Conservation (phyloP, 1,140 invertebrate species). For the Leptopilina boulardi region DNA sequence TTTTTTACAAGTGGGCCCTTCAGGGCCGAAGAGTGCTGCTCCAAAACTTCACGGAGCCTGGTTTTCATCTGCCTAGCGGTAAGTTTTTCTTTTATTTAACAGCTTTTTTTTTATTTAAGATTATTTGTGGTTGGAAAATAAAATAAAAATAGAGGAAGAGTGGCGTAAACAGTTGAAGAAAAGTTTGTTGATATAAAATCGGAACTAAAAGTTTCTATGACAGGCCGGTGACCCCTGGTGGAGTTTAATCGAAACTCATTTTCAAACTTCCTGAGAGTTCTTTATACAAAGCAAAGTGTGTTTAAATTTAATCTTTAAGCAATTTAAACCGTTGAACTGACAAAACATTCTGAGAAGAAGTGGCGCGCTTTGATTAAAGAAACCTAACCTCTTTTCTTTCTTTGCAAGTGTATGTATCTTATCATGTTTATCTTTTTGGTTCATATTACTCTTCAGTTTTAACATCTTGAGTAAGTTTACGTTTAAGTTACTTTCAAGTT, state of each 20-base stretch:
- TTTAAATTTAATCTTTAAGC: background rate
- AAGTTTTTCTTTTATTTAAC: conserved; percentile 3
- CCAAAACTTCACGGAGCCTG: conserved; percentile 12
- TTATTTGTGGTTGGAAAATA: background rate
- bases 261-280: background rate
- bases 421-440: background rate
- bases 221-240: background rate
- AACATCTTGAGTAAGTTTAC: background rate
- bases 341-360: conserved; percentile 2
- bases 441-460: background rate
- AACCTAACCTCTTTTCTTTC: conserved; percentile 23
- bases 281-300: background rate
- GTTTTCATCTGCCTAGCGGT: background rate
- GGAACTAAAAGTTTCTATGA: background rate
- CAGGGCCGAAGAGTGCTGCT: conserved; percentile 19
- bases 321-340: background rate
- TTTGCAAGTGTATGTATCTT: background rate
- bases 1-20: conserved; percentile 28
- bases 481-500: background rate
- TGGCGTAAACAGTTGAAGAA: background rate
- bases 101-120: background rate
- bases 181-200: background rate
- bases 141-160: background rate
- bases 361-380: background rate
- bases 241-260: conserved; percentile 7